Evolutionary conservation across 2,113 vertebrate genomes (phyloP), one percentile per base, ranked within the genome.

Genomic region (Mastomys coucha): DNA sequence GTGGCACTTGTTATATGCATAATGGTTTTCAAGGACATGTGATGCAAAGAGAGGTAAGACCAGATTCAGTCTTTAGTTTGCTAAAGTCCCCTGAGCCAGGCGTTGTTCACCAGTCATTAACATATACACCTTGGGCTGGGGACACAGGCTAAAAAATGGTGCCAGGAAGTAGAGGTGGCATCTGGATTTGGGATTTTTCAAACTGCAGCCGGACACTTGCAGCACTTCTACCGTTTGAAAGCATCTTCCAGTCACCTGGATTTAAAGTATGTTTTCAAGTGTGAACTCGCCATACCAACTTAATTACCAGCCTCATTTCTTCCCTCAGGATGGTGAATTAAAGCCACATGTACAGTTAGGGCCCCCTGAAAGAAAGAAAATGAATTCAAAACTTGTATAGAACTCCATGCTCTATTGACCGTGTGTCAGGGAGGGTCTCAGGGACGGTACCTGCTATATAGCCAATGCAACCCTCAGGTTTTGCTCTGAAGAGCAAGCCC

Each of bases 401-500:
- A 49, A 7, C 26, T 85, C 51, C 2, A 7, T 63, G 24, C 7
- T 13, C 28, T 51, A 11, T 20, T 90, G 42, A 76, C 26, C 10
- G 24, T 45, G 67, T 72, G 31, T 36, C 22, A 24, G 49, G 31
- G 75, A n/a, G 13, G n/a, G n/a, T n/a, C n/a, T n/a, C n/a, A n/a
- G n/a, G n/a, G n/a, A n/a, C n/a, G 31, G 70, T 33, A 49, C 33
- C 69, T 90, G 42, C 65, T 11, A 36, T 85, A 58, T 39, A 45
- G 26, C 42, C 51, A n/a, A 33, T 82, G 63, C 51, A 86, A 69
- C 69, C 58, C 26, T 49, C 36, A 51, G 51, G 28, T 67, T 96
- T 93, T n/a, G 63, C 89, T 96, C 89, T 91, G 84, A 91, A 69
- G 87, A 91, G 82, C 39, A 86, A 95, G 1, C 14, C 39, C 73